Evolutionary conservation across 2,797 vertebrate species (phyloP).

Genomic region (Malurus leucopterus): DNA sequence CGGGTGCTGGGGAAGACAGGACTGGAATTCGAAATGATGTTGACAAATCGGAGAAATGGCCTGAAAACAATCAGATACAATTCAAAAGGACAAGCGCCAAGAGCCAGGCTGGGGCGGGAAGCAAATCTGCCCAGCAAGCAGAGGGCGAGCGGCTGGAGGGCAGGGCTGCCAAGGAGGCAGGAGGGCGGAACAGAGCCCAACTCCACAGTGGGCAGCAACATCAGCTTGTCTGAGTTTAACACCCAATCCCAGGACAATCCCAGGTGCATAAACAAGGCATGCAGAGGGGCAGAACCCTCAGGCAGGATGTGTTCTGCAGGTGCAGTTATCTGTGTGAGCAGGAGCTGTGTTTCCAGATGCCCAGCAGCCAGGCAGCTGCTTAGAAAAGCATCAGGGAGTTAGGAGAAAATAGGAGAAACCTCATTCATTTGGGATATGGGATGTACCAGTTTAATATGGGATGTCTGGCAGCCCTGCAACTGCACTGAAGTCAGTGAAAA

Average conservation of each 20-base stretch:
- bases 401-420: not conserved
- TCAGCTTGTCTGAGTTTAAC: not conserved
- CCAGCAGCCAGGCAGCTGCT: not conserved
- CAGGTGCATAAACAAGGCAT: not conserved
- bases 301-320: not conserved
- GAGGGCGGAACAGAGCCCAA: not conserved
- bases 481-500: not conserved
- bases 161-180: not conserved
- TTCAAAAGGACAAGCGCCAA: slow-evolving; percentile 49
- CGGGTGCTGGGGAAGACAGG: not conserved
- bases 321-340: not conserved
- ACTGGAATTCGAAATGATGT: slow-evolving; percentile 59
- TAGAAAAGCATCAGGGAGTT: not conserved
- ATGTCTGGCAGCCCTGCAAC: not conserved
- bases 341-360: not conserved
- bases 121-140: not conserved
- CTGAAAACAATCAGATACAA: slow-evolving; percentile 59
- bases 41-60: slow-evolving; percentile 68
- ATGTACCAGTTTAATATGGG: not conserved
- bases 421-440: not conserved
- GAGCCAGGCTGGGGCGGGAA: not conserved
- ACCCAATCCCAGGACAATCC: not conserved
- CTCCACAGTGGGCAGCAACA: not conserved
- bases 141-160: not conserved
- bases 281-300: not conserved